Evolutionary conservation across 2,797 vertebrate genomes (phyloP).

Genomic region (Lycodopsis pacificus): DNA sequence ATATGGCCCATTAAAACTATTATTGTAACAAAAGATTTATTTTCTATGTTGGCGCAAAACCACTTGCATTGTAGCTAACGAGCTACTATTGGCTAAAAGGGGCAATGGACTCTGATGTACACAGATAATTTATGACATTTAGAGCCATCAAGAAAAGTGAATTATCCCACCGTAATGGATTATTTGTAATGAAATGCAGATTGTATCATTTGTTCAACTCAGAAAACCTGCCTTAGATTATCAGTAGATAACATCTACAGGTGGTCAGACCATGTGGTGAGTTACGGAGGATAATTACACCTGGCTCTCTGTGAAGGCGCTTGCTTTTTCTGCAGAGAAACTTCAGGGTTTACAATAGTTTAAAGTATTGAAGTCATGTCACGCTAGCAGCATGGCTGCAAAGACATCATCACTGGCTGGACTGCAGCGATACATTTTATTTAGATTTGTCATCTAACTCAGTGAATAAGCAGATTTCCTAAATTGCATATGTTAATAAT

Average conservation of each 20-base stretch:
- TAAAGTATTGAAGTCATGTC: not conserved
- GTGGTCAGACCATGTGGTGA: not conserved
- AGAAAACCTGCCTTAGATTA: not conserved
- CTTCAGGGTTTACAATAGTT: too few species aligned
- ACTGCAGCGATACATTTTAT: too few species aligned
- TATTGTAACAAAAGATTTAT: not conserved
- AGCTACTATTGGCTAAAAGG: not conserved
- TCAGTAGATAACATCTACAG: not conserved
- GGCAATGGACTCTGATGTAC: not conserved
- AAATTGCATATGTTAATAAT: too few species aligned
- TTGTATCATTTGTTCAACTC: not conserved
- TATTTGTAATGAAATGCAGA: not conserved
- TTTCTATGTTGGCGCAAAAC: not conserved
- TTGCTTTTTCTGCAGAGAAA: not conserved
- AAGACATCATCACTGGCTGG: too few species aligned
- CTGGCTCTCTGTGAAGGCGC: slow-evolving; percentile 26
- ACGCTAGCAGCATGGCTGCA: too few species aligned
- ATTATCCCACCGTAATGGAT: not conserved
- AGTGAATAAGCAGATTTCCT: too few species aligned
- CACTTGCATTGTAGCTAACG: not conserved
- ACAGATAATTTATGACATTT: not conserved
- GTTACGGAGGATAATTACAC: slow-evolving; percentile 9
- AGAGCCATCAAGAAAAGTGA: not conserved
- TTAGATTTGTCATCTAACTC: too few species aligned
- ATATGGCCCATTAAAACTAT: not conserved